These are phyloP conservation scores for Malthinus flaveolus DNA, from an alignment of 2,888 invertebrate species.

Conservation along the genomic window DNA sequence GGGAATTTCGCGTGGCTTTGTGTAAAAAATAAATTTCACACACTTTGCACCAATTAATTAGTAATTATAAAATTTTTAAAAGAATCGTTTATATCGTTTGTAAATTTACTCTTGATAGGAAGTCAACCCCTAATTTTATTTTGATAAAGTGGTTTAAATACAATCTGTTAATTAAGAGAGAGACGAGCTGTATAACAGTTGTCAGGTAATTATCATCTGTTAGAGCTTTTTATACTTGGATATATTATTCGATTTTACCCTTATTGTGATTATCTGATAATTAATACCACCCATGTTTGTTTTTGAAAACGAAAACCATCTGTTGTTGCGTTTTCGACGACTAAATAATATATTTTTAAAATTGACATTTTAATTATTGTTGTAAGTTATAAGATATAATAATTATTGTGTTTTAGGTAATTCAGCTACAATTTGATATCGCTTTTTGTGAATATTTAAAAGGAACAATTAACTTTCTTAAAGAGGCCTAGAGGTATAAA, in stretches of 20 bases:
- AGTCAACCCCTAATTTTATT: background rate
- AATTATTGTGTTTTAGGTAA: too few species aligned
- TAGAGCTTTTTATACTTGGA: conserved; percentile 18
- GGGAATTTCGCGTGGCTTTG: background rate
- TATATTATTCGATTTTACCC: conserved; percentile 24
- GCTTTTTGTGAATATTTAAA: too few species aligned
- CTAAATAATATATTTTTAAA: conserved; percentile 4
- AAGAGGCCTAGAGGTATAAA: too few species aligned
- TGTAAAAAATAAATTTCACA: background rate
- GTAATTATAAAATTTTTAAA: background rate
- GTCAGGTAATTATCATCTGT: conserved; percentile 24
- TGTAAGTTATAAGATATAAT: too few species aligned
- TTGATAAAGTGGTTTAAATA: background rate
- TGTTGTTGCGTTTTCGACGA: conserved; percentile 11
- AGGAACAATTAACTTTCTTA: too few species aligned
- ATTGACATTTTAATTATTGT: too few species aligned
- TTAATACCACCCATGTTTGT: conserved; percentile 34
- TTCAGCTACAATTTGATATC: too few species aligned
- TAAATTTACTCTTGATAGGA: too few species aligned
- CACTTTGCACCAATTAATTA: background rate
- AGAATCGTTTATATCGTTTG: too few species aligned
- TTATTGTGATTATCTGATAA: conserved; percentile 33
- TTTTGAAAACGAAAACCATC: conserved; percentile 28
- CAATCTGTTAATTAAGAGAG: conserved; percentile 12
- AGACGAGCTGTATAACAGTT: conserved; percentile 23